Conservation (phyloP, 2,113 vertebrate species). For the Sigmodon hispidus region DNA sequence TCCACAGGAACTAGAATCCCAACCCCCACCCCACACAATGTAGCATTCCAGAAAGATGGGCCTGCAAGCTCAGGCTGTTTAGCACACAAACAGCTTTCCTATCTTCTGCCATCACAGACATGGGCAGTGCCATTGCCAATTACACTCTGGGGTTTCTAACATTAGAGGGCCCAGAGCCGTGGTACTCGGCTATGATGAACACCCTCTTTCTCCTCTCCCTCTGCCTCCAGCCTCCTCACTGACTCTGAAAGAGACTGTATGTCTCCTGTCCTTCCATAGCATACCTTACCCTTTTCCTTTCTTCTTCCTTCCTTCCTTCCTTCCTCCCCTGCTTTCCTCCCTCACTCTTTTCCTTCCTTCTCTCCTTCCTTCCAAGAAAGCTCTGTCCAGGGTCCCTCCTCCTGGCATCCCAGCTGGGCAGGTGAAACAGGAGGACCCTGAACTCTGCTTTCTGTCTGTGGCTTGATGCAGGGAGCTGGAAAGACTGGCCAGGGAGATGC, state of each 20-base stretch:
- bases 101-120: not conserved
- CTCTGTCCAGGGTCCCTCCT: not conserved
- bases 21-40: not conserved
- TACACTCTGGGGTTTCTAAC: not conserved
- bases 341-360: no score
- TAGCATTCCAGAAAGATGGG: not conserved
- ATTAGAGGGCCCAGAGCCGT: not conserved
- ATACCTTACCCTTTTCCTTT: not conserved
- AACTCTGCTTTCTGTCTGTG: slow-evolving; percentile 24
- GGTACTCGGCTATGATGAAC: not conserved
- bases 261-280: not conserved
- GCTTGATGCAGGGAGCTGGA: slow-evolving; percentile 84
- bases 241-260: not conserved
- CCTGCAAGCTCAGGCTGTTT: not conserved
- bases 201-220: not conserved
- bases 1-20: not conserved
- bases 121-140: no score
- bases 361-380: not conserved
- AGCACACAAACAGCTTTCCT: not conserved
- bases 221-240: not conserved
- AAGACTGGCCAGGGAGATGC: slow-evolving; percentile 79
- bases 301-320: not conserved
- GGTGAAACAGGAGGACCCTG: not conserved
- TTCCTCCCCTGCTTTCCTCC: not conserved
- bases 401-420: not conserved